Conservation (phyloP, 2,797 vertebrate genomes). For the Morelia viridis region DNA sequence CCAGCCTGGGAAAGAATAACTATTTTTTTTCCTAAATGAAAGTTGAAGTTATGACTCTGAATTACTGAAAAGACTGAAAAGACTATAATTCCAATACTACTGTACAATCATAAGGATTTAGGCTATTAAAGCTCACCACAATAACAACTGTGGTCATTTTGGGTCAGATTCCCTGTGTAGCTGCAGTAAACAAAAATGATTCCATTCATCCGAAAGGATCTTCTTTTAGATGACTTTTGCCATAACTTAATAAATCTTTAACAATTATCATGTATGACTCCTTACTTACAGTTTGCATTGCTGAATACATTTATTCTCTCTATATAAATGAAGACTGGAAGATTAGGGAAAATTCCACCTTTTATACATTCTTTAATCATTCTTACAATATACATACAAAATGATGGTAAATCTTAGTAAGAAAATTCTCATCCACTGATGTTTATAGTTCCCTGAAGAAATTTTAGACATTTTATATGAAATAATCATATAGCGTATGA, state of each 20-base stretch:
- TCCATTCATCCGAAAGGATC: not conserved
- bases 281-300: not conserved
- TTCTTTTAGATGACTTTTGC: not conserved
- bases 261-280: not conserved
- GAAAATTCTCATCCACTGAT: not conserved
- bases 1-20: not conserved
- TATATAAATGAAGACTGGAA: not conserved
- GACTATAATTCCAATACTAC: not conserved
- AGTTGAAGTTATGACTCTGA: not conserved
- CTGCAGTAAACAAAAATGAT: not conserved
- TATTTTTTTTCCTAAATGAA: not conserved
- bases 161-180: not conserved
- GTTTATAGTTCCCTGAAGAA: not conserved
- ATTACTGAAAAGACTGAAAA: not conserved
- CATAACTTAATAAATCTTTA: not conserved
- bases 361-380: conserved; percentile 7
- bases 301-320: not conserved
- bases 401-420: conserved; percentile 1
- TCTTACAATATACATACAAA: conserved; percentile 5
- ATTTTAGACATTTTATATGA: conserved; percentile 10
- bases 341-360: not conserved
- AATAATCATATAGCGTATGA: not conserved
- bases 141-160: not conserved
- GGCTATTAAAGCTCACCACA: not conserved
- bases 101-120: not conserved